Percentiles rank a stretch among this genome's conserved stretches.
These are phyloP conservation scores for Chloropsis cyanopogon DNA, from an alignment of 2,113 vertebrate species.

Conservation along the genomic window DNA sequence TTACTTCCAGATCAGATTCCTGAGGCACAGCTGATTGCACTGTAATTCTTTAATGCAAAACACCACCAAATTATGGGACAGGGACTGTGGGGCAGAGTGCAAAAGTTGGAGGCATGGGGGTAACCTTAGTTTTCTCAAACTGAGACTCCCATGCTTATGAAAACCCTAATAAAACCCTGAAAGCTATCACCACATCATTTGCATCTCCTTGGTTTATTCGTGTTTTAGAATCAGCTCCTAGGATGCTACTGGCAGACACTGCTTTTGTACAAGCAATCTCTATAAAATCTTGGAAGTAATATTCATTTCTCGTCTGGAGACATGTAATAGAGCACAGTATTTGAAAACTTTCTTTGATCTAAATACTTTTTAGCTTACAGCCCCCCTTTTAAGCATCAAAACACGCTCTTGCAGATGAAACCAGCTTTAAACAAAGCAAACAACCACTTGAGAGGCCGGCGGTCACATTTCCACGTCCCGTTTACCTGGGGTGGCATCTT, in stretches of 20 bases:
- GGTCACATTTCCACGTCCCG: neutral
- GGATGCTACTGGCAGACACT: neutral
- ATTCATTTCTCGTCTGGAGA: neutral
- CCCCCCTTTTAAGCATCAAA: neutral
- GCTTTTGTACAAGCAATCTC: neutral
- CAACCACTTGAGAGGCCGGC: neutral
- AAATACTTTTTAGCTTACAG: neutral
- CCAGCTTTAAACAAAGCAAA: neutral
- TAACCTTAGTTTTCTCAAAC: neutral
- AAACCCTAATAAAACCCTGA: neutral
- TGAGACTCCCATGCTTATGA: neutral
- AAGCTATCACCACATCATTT: neutral
- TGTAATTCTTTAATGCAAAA: neutral
- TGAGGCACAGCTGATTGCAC: neutral
- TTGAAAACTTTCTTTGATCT: neutral
- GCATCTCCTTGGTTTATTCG: neutral
- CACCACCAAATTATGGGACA: neutral
- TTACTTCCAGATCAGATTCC: neutral
- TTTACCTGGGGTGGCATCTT: conserved; percentile 89
- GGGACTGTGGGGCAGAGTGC: neutral
- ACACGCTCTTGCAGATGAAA: neutral
- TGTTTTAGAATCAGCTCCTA: neutral
- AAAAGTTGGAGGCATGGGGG: neutral
- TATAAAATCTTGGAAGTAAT: neutral
- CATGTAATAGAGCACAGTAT: neutral